Evolutionary conservation across 2,888 invertebrate species (phyloP).

Genomic region (Alsophila aescularia): DNA sequence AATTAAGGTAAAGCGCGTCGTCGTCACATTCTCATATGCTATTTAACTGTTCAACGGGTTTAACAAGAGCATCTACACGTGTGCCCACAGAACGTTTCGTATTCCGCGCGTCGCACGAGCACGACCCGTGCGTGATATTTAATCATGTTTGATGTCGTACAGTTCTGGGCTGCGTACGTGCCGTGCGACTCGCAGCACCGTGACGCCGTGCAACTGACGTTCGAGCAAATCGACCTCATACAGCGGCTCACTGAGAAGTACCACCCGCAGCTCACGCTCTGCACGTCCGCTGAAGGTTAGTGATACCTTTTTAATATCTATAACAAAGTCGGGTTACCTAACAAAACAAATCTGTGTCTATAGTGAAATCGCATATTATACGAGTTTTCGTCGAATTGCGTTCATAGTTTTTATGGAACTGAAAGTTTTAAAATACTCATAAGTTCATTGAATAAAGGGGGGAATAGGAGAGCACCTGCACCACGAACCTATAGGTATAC

Average conservation of each 20-base stretch:
- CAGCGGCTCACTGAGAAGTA: constrained; percentile 92
- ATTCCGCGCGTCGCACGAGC: constrained; percentile 48
- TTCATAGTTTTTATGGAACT: no score
- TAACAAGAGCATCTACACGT: constrained; percentile 29
- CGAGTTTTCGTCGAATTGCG: neutral
- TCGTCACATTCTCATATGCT: constrained; percentile 13
- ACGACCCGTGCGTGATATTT: constrained; percentile 66
- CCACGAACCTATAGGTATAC: no score
- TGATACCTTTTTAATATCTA: neutral
- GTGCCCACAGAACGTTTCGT: constrained; percentile 47
- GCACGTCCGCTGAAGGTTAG: constrained; percentile 91
- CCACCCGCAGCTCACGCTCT: constrained; percentile 90
- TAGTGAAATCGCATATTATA: neutral
- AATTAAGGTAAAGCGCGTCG: constrained; percentile 15
- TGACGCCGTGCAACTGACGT: constrained; percentile 92
- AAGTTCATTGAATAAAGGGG: no score
- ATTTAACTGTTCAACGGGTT: constrained; percentile 15
- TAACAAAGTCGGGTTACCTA: no score
- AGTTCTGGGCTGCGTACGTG: constrained; percentile 96
- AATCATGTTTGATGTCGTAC: constrained; percentile 63
- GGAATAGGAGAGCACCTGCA: no score
- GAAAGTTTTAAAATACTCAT: no score
- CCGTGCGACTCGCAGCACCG: constrained; percentile 92
- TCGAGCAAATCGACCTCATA: constrained; percentile 94
- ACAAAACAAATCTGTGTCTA: neutral